phyloP scores from a whole-genome alignment of 1,140 invertebrate species.

The Drosophila willistoni region DNA sequence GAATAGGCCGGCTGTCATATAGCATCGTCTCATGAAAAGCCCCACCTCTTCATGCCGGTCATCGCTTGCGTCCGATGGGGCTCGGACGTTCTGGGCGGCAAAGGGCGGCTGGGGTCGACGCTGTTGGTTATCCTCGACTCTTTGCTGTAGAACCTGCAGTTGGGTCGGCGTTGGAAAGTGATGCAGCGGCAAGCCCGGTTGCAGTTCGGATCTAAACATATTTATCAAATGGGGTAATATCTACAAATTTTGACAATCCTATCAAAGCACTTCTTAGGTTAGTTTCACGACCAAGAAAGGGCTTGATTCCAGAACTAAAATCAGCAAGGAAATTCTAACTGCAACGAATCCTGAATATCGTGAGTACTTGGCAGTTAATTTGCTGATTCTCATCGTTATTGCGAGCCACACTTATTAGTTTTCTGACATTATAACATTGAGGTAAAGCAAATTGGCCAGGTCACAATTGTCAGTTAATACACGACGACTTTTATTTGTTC shows the following conservation, averaged over 20 bases:
- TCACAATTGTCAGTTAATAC: not conserved
- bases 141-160: too few species aligned
- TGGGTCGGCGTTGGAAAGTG: not conserved
- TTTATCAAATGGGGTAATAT: not conserved
- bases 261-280: not conserved
- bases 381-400: not conserved
- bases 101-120: not conserved
- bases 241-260: conserved; percentile 3
- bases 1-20: conserved; percentile 18
- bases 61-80: not conserved
- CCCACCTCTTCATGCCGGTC: not conserved
- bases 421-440: not conserved
- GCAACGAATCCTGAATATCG: not conserved
- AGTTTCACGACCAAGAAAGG: not conserved
- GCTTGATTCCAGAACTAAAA: not conserved
- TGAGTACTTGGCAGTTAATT: too few species aligned
- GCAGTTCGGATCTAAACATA: not conserved
- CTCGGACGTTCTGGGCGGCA: not conserved
- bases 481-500: not conserved
- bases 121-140: not conserved
- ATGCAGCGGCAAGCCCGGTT: not conserved
- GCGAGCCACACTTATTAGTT: not conserved
- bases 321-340: not conserved
- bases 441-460: not conserved
- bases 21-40: conserved; percentile 21